Conservation (phyloP, 2,113 vertebrate genomes). For the Notarius lentiginosus region DNA sequence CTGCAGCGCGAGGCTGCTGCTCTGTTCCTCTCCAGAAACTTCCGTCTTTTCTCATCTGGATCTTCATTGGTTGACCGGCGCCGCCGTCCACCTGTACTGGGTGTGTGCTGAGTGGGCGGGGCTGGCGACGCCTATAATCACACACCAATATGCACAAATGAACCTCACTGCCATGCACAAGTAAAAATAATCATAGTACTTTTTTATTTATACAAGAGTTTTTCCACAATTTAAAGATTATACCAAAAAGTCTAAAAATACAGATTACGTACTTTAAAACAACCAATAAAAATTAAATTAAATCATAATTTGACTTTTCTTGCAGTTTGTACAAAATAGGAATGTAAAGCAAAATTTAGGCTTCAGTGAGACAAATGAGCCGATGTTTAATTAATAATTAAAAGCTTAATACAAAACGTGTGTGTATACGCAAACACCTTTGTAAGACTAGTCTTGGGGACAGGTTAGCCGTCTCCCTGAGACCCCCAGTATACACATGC, state of each 20-base stretch:
- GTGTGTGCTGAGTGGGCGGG: slow-evolving; percentile 84
- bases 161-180: not conserved
- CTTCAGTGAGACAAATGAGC: not conserved
- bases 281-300: not conserved
- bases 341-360: not conserved
- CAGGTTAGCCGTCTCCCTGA: not conserved
- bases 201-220: not conserved
- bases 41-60: slow-evolving; percentile 94
- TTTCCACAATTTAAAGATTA: not conserved
- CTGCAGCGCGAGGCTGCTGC: slow-evolving; percentile 94
- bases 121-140: slow-evolving; percentile 83
- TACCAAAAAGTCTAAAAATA: not conserved
- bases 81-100: slow-evolving; percentile 88
- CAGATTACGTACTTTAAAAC: not conserved
- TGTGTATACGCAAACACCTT: not conserved
- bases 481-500: not conserved
- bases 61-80: slow-evolving; percentile 94
- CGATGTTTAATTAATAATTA: not conserved
- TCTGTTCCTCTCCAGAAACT: slow-evolving; percentile 93
- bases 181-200: not conserved
- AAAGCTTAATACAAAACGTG: not conserved
- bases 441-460: not conserved
- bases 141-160: slow-evolving; percentile 8
- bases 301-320: not conserved
- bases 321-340: not conserved